Percentiles rank a stretch among this genome's conserved stretches.
These are phyloP conservation scores for Megalonaias nervosa DNA, from an alignment of 1,140 invertebrate genomes.

Conservation along the genomic window DNA sequence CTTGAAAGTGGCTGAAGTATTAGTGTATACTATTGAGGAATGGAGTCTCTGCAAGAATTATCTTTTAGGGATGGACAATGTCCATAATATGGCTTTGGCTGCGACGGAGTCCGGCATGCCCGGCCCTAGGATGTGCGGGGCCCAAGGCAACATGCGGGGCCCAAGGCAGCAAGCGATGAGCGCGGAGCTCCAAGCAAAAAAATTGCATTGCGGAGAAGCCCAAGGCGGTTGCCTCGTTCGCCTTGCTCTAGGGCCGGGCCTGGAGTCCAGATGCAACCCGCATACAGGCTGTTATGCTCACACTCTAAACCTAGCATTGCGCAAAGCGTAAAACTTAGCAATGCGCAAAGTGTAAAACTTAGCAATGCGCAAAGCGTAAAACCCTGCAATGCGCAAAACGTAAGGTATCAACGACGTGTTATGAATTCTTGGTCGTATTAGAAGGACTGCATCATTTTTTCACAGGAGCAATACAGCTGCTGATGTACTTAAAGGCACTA, in stretches of 20 bases:
- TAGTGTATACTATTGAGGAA: conserved; percentile 11
- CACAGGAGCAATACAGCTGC: conserved; percentile 18
- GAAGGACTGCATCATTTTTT: conserved; percentile 18
- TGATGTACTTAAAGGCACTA: conserved; percentile 3
- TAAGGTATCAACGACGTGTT: neutral
- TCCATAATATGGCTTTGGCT: conserved; percentile 4
- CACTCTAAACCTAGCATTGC: conserved; percentile 22
- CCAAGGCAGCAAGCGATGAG: neutral
- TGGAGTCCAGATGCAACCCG: no score
- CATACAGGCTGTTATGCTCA: conserved; percentile 1
- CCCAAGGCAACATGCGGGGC: no score
- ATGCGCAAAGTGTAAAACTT: conserved; percentile 8
- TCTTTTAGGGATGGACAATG: conserved; percentile 11
- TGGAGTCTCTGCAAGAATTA: neutral
- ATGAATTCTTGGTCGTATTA: conserved; percentile 8
- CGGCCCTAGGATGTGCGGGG: no score
- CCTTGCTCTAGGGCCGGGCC: no score
- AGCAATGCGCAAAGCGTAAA: conserved; percentile 14
- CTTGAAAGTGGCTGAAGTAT: conserved; percentile 2
- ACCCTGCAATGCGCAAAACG: conserved; percentile 12
- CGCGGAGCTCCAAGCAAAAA: conserved; percentile 4
- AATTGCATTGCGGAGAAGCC: no score
- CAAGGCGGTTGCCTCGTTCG: no score
- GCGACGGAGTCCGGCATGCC: neutral
- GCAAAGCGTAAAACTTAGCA: conserved; percentile 14